A percentile compares a stretch with the other conserved stretches of the same genome.
phyloP scores from a whole-genome alignment of 2,888 invertebrate genomes.

The Orchestes rusci region DNA sequence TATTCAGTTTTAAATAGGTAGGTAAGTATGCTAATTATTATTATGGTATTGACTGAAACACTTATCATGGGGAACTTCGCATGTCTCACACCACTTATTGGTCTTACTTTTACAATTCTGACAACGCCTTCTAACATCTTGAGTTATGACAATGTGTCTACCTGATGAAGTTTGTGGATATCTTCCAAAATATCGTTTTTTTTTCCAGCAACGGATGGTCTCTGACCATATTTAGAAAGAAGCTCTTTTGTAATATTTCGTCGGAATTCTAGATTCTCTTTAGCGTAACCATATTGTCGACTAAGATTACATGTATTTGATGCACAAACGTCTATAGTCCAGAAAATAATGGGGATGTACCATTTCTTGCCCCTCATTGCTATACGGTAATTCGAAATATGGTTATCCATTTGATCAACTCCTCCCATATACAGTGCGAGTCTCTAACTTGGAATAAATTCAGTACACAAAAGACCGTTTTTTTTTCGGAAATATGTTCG shows the following conservation, averaged over 20 bases:
- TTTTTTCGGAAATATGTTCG: too few species aligned
- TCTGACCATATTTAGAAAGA: slow-evolving; percentile 1
- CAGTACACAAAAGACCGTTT: too few species aligned
- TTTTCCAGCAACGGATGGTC: too few species aligned
- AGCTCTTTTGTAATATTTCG: slow-evolving; percentile 2
- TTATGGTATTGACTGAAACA: too few species aligned
- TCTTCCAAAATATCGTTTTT: too few species aligned
- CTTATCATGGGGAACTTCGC: too few species aligned
- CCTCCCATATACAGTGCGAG: too few species aligned
- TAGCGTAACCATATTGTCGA: slow-evolving; percentile 4
- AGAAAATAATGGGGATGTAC: slow-evolving; percentile 31
- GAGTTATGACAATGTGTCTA: neutral
- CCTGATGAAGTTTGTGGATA: neutral
- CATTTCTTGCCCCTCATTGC: slow-evolving; percentile 30
- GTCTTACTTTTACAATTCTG: neutral
- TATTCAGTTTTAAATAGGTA: too few species aligned
- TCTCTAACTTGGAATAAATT: too few species aligned
- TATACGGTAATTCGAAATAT: slow-evolving; percentile 27
- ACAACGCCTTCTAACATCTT: neutral
- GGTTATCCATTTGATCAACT: slow-evolving; percentile 30
- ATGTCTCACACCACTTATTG: too few species aligned
- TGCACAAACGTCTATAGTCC: slow-evolving; percentile 29
- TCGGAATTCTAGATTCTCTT: slow-evolving; percentile 4
- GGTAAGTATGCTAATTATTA: too few species aligned
- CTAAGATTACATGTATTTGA: slow-evolving; percentile 33